Evolutionary conservation across 1,140 invertebrate genomes (phyloP).

Genomic region (Mactra quadrangularis): DNA sequence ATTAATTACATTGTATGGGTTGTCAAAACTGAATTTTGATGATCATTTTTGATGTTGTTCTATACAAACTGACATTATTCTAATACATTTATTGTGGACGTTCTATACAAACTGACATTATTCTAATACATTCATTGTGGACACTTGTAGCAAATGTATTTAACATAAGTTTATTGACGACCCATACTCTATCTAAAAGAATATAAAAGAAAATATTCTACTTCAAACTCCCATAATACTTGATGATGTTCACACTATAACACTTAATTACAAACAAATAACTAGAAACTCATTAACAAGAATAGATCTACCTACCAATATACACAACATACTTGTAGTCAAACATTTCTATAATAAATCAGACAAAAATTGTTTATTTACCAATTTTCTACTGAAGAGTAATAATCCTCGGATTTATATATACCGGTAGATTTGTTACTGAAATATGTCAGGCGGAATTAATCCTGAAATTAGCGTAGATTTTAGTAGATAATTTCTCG

Average conservation of each 20-base stretch:
- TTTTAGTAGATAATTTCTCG: too few species aligned
- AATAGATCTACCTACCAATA: conserved; percentile 38
- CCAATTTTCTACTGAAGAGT: conserved; percentile 10
- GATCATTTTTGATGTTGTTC: too few species aligned
- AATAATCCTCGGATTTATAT: conserved; percentile 44
- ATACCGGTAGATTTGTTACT: background rate
- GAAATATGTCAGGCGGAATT: conserved; percentile 48
- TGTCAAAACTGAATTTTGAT: too few species aligned
- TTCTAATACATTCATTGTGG: too few species aligned
- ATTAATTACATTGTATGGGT: too few species aligned
- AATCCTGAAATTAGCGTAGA: conserved; percentile 50
- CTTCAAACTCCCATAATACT: conserved; percentile 25
- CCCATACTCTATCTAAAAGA: background rate
- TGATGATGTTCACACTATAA: conserved; percentile 46
- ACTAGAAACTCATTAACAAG: conserved; percentile 32
- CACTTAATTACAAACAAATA: conserved; percentile 60
- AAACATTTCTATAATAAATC: conserved; percentile 40
- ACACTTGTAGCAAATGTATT: conserved; percentile 33
- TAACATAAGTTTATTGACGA: conserved; percentile 42
- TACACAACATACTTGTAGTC: conserved; percentile 22
- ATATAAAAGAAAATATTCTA: background rate
- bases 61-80: too few species aligned
- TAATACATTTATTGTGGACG: too few species aligned
- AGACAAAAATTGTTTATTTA: conserved; percentile 18
- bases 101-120: too few species aligned